These are phyloP conservation scores for Odontomyia ornata DNA, from an alignment of 2,888 invertebrate species.

Conservation along the genomic window DNA sequence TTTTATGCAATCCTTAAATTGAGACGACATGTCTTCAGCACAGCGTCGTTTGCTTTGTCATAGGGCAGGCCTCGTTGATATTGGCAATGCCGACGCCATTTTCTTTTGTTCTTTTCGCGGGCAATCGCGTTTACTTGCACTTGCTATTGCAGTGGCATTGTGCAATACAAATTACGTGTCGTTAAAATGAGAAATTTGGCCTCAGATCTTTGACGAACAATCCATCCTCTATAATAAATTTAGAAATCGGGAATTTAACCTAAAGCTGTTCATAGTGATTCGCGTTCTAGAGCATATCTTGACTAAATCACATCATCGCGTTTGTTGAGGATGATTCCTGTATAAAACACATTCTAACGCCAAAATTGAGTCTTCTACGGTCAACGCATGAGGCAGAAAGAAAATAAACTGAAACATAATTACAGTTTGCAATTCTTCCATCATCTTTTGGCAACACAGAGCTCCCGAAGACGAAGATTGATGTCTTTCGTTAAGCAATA, in stretches of 20 bases:
- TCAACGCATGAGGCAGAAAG: too few species aligned
- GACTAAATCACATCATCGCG: too few species aligned
- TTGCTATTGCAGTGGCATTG: neutral
- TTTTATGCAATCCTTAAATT: constrained; percentile 14
- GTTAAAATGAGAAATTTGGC: neutral
- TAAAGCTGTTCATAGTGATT: neutral
- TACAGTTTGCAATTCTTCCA: neutral
- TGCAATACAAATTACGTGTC: neutral
- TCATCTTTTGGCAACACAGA: neutral
- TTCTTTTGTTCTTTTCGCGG: constrained; percentile 2
- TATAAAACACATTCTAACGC: too few species aligned
- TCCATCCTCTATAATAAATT: neutral
- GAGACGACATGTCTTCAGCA: neutral
- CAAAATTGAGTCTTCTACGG: too few species aligned
- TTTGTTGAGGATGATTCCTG: too few species aligned
- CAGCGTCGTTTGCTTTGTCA: neutral
- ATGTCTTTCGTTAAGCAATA: too few species aligned
- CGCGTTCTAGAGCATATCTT: neutral
- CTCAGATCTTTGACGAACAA: neutral
- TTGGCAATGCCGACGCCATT: neutral
- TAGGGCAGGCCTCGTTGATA: neutral
- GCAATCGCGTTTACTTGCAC: neutral
- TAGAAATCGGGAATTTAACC: neutral
- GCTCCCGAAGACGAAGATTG: neutral
- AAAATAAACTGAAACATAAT: neutral